phyloP scores from a whole-genome alignment of 1,140 invertebrate species.

The Drosophila willistoni region DNA sequence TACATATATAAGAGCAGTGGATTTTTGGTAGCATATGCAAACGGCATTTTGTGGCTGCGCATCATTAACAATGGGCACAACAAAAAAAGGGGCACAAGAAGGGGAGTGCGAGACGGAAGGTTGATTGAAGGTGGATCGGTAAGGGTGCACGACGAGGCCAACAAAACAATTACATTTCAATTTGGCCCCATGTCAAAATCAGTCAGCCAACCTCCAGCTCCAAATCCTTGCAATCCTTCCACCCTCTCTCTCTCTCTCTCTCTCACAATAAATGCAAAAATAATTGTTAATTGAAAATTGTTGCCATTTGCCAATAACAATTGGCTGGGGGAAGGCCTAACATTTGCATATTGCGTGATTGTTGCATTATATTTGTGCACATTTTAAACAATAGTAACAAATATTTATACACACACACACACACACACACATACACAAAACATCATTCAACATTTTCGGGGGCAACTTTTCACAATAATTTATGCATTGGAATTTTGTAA shows the following conservation, averaged over 20 bases:
- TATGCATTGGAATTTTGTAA: conserved; percentile 38
- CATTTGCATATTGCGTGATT: conserved; percentile 28
- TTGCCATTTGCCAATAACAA: conserved; percentile 41
- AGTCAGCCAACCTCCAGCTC: conserved; percentile 42
- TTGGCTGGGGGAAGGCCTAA: conserved; percentile 31
- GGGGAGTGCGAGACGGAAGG: neutral
- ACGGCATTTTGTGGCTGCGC: conserved; percentile 75
- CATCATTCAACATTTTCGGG: neutral
- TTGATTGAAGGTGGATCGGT: too few species aligned
- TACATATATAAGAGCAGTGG: conserved; percentile 46
- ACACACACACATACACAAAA: neutral
- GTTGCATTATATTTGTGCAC: conserved; percentile 66
- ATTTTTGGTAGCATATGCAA: conserved; percentile 59
- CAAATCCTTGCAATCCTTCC: neutral
- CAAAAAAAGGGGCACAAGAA: neutral
- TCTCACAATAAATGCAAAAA: conserved; percentile 22
- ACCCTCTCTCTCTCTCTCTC: too few species aligned
- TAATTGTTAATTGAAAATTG: conserved; percentile 79
- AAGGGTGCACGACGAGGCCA: conserved; percentile 8
- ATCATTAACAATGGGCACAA: conserved; percentile 65
- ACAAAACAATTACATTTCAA: conserved; percentile 80
- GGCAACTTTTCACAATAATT: conserved; percentile 66
- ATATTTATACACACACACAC: conserved; percentile 28
- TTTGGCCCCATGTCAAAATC: conserved; percentile 73
- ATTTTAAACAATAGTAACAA: conserved; percentile 68